phyloP scores from a whole-genome alignment of 2,797 vertebrate genomes.

The Hyperoplus immaculatus region DNA sequence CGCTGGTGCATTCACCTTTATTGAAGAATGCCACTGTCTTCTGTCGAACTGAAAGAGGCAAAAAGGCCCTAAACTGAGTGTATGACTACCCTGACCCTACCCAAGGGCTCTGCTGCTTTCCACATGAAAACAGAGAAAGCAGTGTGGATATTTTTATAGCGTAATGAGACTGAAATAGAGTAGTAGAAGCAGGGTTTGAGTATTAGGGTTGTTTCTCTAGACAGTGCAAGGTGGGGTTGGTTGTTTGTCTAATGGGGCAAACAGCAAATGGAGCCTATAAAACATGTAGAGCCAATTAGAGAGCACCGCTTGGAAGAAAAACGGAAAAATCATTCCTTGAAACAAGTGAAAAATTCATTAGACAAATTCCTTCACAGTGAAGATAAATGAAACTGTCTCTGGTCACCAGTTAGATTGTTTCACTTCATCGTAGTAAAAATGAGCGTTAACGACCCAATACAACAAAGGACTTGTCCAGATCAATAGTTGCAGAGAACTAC shows the following conservation, averaged over 20 bases:
- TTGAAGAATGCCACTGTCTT: constrained; percentile 1
- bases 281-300: constrained; percentile 3
- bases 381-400: constrained; percentile 2
- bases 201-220: background rate
- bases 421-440: background rate
- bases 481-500: constrained; percentile 5
- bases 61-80: constrained; percentile 15
- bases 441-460: constrained; percentile 5
- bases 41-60: background rate
- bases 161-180: constrained; percentile 2
- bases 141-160: background rate
- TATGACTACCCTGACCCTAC: background rate
- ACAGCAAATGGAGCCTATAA: background rate
- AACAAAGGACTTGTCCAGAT: constrained; percentile 35
- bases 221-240: background rate
- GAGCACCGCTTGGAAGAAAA: background rate
- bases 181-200: constrained; percentile 1
- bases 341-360: constrained; percentile 18
- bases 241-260: background rate
- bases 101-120: background rate
- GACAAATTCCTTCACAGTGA: constrained; percentile 6
- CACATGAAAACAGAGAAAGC: background rate
- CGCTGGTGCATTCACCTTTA: constrained; percentile 42
- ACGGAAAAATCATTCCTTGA: background rate
- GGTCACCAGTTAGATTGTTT: constrained; percentile 9